Conservation (phyloP, 2,888 invertebrate species). For the Dynastes hyllus region DNA sequence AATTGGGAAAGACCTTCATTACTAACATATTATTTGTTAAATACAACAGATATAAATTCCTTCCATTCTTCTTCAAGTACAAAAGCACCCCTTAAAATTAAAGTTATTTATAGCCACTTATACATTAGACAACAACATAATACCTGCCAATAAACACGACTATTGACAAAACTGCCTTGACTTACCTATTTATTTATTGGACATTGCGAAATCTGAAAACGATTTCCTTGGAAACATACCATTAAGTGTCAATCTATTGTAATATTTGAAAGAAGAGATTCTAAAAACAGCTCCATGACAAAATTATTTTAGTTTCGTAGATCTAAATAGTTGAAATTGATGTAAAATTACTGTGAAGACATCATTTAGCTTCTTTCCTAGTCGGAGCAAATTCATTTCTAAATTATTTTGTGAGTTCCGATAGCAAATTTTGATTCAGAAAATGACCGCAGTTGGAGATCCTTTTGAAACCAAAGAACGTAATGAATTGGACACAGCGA, state of each 20-base stretch:
- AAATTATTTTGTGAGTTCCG: not conserved
- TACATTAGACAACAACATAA: too few species aligned
- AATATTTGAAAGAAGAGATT: not conserved
- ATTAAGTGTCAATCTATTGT: not conserved
- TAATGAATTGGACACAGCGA: slow-evolving; percentile 52
- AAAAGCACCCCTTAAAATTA: slow-evolving; percentile 3
- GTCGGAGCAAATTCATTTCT: not conserved
- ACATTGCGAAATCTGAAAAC: not conserved
- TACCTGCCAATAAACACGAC: not conserved
- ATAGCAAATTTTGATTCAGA: slow-evolving; percentile 2
- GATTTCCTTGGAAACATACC: not conserved
- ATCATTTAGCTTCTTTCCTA: too few species aligned
- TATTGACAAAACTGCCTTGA: too few species aligned
- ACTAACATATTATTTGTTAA: too few species aligned
- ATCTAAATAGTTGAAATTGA: not conserved
- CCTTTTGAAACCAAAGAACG: slow-evolving; percentile 3
- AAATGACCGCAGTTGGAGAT: not conserved
- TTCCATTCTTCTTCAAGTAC: not conserved
- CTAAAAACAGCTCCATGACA: not conserved
- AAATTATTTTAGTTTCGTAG: slow-evolving; percentile 1
- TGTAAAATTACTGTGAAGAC: not conserved
- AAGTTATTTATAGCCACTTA: not conserved
- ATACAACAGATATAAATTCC: too few species aligned
- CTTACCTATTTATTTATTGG: not conserved
- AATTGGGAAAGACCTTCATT: too few species aligned